Percentiles rank a stretch among this genome's conserved stretches.
Conservation (phyloP, 1,140 invertebrate genomes). For the Tetramorium simillimum region DNA sequence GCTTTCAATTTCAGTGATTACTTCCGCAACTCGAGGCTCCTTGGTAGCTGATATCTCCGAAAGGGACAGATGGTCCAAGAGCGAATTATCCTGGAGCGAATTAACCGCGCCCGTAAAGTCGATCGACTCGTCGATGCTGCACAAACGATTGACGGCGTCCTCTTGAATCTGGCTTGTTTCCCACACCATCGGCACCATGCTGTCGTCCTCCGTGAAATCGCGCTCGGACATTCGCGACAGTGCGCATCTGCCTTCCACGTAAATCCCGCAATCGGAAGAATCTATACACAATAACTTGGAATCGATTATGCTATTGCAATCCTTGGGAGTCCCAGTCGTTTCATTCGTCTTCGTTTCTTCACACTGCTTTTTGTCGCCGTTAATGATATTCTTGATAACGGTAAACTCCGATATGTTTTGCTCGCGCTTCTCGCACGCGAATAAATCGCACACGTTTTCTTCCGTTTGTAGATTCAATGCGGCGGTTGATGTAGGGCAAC, state of each 20-base stretch:
- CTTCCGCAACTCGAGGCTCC: not conserved
- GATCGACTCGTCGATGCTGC: constrained; percentile 33
- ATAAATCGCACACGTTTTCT: constrained; percentile 22
- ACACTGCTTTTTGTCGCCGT: not conserved
- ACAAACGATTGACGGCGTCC: constrained; percentile 39
- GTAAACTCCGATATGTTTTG: constrained; percentile 54
- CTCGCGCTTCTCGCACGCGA: constrained; percentile 12
- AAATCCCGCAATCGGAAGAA: constrained; percentile 40
- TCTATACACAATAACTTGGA: constrained; percentile 45
- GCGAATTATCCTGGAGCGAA: constrained; percentile 30
- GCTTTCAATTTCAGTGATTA: not conserved
- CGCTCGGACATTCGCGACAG: constrained; percentile 23
- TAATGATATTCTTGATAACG: constrained; percentile 43
- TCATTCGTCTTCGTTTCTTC: not conserved
- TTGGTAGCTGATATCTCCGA: not conserved
- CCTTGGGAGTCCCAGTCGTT: not conserved
- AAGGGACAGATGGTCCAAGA: constrained; percentile 21
- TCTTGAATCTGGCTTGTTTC: constrained; percentile 50
- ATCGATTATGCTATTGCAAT: constrained; percentile 9
- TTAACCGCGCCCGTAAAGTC: constrained; percentile 2
- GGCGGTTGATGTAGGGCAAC: not conserved
- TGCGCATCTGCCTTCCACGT: constrained; percentile 3
- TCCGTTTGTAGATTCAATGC: not conserved
- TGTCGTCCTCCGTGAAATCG: constrained; percentile 40
- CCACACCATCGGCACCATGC: constrained; percentile 50